Conservation (phyloP, 2,113 vertebrate species). For the Brachyhypopomus gauderio region DNA sequence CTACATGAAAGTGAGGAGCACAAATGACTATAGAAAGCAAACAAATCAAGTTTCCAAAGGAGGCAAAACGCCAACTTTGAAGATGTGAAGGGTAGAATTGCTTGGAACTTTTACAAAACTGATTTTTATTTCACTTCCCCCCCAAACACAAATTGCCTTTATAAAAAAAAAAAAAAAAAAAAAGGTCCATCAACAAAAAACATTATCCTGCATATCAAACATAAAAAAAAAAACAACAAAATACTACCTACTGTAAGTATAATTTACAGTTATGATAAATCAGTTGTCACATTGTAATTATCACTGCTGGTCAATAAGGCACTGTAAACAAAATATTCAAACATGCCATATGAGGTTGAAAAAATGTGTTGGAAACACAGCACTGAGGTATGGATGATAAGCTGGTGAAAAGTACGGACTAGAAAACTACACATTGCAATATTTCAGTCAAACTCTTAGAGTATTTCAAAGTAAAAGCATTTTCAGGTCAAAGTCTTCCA, state of each 20-base stretch:
- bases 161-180: not conserved
- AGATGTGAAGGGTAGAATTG: not conserved
- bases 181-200: not conserved
- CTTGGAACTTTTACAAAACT: not conserved
- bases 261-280: not conserved
- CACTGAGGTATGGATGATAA: conserved; percentile 62
- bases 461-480: not conserved
- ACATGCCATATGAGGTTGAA: conserved; percentile 46
- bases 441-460: conserved; percentile 14
- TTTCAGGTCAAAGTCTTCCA: not conserved
- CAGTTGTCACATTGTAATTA: conserved; percentile 35
- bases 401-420: not conserved
- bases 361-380: conserved; percentile 60
- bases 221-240: not conserved
- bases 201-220: not conserved
- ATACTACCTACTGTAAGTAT: not conserved
- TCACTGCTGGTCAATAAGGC: conserved; percentile 72
- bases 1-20: not conserved
- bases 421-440: not conserved
- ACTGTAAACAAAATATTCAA: conserved; percentile 61
- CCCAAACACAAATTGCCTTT: not conserved
- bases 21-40: not conserved
- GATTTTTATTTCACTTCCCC: not conserved
- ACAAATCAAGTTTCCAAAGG: not conserved
- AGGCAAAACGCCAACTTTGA: not conserved